These are phyloP conservation scores for Drosophila prosaltans DNA, from an alignment of 1,140 invertebrate genomes.

Conservation along the genomic window DNA sequence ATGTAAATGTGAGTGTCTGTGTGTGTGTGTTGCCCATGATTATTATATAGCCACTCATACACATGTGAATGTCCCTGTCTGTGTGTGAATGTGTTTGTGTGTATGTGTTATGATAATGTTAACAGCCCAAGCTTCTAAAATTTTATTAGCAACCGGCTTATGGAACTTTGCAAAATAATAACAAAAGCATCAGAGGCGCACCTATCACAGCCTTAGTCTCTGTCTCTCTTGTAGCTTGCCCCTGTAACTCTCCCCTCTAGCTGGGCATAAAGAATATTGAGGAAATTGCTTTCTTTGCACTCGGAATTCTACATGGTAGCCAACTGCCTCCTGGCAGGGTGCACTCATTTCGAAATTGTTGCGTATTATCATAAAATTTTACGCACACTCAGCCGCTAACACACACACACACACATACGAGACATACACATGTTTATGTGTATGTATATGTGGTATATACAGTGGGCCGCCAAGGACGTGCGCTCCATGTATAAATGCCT, in stretches of 20 bases:
- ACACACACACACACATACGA: slow-evolving; percentile 12
- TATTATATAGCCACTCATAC: slow-evolving; percentile 63
- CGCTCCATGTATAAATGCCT: slow-evolving; percentile 55
- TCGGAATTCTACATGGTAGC: slow-evolving; percentile 51
- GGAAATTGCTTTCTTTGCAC: slow-evolving; percentile 79
- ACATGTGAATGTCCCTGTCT: not conserved
- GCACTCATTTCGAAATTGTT: slow-evolving; percentile 77
- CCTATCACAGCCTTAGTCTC: slow-evolving; percentile 14
- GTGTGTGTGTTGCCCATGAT: slow-evolving; percentile 52
- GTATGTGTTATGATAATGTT: slow-evolving; percentile 77
- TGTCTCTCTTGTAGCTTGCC: not conserved
- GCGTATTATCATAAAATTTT: slow-evolving; percentile 77
- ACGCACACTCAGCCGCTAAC: slow-evolving; percentile 53
- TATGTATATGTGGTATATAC: not conserved
- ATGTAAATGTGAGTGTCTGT: slow-evolving; percentile 59
- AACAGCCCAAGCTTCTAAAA: slow-evolving; percentile 76
- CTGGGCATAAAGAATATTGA: slow-evolving; percentile 72
- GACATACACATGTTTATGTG: no score
- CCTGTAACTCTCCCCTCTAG: not conserved
- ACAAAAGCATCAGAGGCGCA: slow-evolving; percentile 61
- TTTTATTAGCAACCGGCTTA: slow-evolving; percentile 75
- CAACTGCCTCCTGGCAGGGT: slow-evolving; percentile 52
- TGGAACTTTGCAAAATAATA: slow-evolving; percentile 77
- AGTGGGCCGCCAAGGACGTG: slow-evolving; percentile 50
- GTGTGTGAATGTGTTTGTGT: slow-evolving; percentile 6